A percentile compares a stretch with the other conserved stretches of the same genome.
Conservation (phyloP, 1,140 invertebrate genomes). For the Hyposmocoma kahamanoa region DNA sequence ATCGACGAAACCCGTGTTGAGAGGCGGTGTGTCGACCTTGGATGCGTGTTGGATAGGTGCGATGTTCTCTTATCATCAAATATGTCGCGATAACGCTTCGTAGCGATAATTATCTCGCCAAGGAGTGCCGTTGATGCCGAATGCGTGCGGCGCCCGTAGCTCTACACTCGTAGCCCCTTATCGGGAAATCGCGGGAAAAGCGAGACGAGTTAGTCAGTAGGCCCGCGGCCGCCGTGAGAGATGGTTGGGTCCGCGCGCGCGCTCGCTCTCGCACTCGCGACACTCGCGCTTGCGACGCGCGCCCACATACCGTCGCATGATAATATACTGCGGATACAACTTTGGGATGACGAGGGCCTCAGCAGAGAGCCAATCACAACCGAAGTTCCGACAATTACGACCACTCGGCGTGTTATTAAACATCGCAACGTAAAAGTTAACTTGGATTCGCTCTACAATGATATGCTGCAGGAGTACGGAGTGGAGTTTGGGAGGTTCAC, state of each 20-base stretch:
- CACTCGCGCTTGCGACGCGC: conserved; percentile 46
- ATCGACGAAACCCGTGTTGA: background rate
- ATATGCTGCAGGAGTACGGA: conserved; percentile 60
- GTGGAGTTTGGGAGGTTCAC: conserved; percentile 48
- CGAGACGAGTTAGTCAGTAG: conserved; percentile 44
- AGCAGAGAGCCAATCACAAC: conserved; percentile 41
- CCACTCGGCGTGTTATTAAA: background rate
- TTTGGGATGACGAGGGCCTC: conserved; percentile 62
- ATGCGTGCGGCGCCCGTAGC: conserved; percentile 10
- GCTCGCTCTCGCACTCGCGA: conserved; percentile 38
- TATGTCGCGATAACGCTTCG: conserved; percentile 37
- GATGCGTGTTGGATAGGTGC: background rate
- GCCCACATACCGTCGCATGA: conserved; percentile 59
- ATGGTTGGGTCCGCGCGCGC: conserved; percentile 48
- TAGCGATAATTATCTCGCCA: conserved; percentile 20
- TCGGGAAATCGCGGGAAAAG: conserved; percentile 69
- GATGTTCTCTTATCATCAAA: background rate
- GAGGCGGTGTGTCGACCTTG: background rate
- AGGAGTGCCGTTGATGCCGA: conserved; percentile 48
- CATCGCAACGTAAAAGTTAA: conserved; percentile 46
- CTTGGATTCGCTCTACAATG: conserved; percentile 50
- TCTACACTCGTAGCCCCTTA: conserved; percentile 30
- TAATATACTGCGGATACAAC: conserved; percentile 60
- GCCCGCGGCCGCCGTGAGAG: conserved; percentile 50
- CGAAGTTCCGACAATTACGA: background rate